Conservation (phyloP, 2,113 vertebrate genomes). For the Pipa parva region DNA sequence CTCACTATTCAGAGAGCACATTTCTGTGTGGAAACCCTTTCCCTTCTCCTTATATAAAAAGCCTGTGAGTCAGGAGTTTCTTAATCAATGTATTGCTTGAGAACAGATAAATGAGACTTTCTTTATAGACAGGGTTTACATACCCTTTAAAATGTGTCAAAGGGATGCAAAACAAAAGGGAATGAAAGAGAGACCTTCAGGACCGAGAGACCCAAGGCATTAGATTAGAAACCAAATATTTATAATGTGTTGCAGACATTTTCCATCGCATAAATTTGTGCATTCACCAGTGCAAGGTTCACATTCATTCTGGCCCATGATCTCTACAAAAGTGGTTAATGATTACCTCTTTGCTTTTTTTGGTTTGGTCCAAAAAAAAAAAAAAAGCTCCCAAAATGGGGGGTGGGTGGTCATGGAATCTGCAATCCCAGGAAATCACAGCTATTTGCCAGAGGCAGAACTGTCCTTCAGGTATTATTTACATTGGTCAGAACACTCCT, state of each 20-base stretch:
- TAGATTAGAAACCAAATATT: not conserved
- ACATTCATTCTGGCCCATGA: not conserved
- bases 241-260: not conserved
- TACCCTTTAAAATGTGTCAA: too few species aligned
- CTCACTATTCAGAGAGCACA: too few species aligned
- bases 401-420: not conserved
- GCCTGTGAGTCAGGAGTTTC: too few species aligned
- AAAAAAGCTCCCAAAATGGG: not conserved
- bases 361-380: not conserved
- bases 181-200: too few species aligned
- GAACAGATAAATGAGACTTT: too few species aligned
- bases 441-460: conserved; percentile 12
- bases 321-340: conserved; percentile 20
- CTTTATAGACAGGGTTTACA: too few species aligned
- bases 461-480: conserved; percentile 15
- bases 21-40: too few species aligned
- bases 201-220: too few species aligned
- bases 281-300: conserved; percentile 1
- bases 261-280: not conserved
- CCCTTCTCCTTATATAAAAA: too few species aligned
- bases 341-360: conserved; percentile 8
- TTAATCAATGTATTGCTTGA: too few species aligned
- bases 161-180: too few species aligned
- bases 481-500: not conserved
- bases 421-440: conserved; percentile 14